A percentile compares a stretch with the other conserved stretches of the same genome.
These are phyloP conservation scores for Athene noctua DNA, from an alignment of 2,113 vertebrate genomes.

Conservation along the genomic window DNA sequence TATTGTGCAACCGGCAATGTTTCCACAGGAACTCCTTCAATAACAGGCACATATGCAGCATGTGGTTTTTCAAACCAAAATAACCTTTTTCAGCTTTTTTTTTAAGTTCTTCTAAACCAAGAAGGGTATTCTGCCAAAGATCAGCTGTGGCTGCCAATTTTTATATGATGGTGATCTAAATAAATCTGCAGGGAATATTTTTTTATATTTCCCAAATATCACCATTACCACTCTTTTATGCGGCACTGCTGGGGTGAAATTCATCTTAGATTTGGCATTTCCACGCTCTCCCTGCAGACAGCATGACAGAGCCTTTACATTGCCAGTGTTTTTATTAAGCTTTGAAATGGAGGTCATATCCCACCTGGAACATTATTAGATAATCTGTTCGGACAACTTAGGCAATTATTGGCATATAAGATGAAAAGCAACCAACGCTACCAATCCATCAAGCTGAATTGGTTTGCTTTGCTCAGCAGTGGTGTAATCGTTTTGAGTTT, in stretches of 20 bases:
- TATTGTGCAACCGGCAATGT: conserved; percentile 7
- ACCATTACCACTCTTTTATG: neutral
- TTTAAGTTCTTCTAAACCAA: neutral
- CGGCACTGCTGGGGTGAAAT: neutral
- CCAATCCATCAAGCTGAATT: too few relatives aligned
- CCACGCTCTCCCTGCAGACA: neutral
- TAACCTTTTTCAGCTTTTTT: neutral
- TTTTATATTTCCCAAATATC: neutral
- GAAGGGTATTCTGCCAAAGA: neutral
- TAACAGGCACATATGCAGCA: neutral
- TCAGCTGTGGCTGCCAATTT: neutral
- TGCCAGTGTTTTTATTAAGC: neutral
- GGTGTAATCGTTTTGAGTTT: neutral
- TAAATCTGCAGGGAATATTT: neutral
- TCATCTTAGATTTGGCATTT: neutral
- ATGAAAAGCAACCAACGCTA: neutral
- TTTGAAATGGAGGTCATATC: neutral
- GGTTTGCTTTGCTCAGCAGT: neutral
- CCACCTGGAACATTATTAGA: neutral
- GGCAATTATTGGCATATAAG: neutral
- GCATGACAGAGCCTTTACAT: neutral
- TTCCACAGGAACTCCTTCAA: conserved; percentile 17
- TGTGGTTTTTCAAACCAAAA: conserved; percentile 3
- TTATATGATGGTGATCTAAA: neutral
- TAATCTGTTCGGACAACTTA: neutral